phyloP scores from a whole-genome alignment of 2,113 vertebrate genomes.

The Opisthocomus hoazin region DNA sequence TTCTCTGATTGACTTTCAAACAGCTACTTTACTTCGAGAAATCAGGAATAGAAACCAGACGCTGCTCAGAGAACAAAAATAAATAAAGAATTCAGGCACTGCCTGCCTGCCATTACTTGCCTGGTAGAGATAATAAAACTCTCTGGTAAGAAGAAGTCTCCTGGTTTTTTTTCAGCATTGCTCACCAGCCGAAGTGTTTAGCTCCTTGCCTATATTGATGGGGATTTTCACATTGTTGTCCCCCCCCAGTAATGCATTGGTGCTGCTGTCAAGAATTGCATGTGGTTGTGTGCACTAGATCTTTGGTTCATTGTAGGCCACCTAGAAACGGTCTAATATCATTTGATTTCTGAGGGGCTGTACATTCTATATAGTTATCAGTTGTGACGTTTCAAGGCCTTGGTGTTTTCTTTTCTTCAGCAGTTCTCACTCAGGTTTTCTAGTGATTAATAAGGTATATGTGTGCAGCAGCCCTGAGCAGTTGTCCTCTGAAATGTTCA shows the following conservation, averaged over 20 bases:
- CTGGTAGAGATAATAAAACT: background rate
- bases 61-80: background rate
- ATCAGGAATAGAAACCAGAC: background rate
- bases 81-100: background rate
- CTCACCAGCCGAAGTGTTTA: background rate
- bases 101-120: background rate
- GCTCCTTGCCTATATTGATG: background rate
- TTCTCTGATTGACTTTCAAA: background rate
- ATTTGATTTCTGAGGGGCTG: background rate
- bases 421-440: background rate
- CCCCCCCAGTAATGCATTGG: background rate
- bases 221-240: background rate
- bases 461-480: background rate
- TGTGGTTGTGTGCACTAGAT: background rate
- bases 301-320: background rate
- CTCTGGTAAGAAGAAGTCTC: background rate
- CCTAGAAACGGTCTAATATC: background rate
- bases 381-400: background rate
- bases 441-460: background rate
- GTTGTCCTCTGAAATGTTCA: background rate
- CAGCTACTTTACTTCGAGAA: background rate
- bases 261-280: background rate
- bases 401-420: background rate
- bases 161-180: background rate
- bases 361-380: background rate